phyloP scores from a whole-genome alignment of 1,140 invertebrate species.

The Anastrepha obliqua region DNA sequence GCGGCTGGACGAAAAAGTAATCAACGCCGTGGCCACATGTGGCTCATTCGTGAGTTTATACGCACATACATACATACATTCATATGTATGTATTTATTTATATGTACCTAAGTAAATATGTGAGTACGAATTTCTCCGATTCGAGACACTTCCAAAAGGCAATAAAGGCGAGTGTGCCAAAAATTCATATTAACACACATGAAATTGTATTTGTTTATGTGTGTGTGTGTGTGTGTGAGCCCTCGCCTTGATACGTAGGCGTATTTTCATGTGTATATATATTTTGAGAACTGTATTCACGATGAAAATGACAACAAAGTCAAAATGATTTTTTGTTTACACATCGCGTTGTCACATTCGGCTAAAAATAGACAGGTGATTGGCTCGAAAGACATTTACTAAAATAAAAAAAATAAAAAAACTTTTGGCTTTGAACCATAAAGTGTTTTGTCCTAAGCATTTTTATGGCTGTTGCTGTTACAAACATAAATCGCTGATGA shows the following conservation, averaged over 20 bases:
- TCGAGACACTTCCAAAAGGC: slow-evolving; percentile 44
- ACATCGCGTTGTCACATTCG: slow-evolving; percentile 2
- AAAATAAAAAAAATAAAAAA: background rate
- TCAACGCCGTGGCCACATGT: slow-evolving; percentile 16
- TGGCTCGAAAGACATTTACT: background rate
- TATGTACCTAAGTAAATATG: background rate
- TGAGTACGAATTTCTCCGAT: background rate
- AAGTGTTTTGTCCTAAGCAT: background rate
- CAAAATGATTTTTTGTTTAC: slow-evolving; percentile 7
- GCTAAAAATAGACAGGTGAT: slow-evolving; percentile 29
- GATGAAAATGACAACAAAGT: background rate
- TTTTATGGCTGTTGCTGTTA: background rate
- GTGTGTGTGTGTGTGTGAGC: background rate
- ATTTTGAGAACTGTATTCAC: background rate
- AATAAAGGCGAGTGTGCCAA: slow-evolving; percentile 40
- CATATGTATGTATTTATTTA: background rate
- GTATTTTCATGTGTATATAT: background rate
- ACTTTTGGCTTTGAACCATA: slow-evolving; percentile 24
- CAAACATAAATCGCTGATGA: background rate
- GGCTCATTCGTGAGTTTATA: background rate
- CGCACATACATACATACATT: background rate
- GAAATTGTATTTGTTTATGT: no score
- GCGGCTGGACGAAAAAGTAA: background rate
- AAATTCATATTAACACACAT: background rate
- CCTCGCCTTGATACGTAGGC: background rate